Percentiles rank a stretch among this genome's conserved stretches.
These are phyloP conservation scores for Idaea straminata DNA, from an alignment of 2,888 invertebrate genomes.

Conservation along the genomic window DNA sequence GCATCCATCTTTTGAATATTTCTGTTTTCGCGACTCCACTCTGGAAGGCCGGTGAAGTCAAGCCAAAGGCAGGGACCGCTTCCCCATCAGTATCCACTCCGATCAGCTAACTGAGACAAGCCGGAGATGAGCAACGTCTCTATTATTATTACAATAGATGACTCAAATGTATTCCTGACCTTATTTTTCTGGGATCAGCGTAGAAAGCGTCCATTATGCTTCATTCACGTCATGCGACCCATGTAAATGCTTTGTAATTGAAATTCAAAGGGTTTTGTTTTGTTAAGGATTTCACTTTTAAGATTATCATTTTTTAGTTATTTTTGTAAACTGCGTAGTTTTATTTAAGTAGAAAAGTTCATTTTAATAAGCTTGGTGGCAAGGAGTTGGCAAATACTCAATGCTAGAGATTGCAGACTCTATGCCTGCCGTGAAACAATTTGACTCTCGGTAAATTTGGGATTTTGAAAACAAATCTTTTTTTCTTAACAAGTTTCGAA, in stretches of 20 bases:
- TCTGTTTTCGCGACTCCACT: too few relatives aligned
- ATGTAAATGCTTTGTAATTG: background rate
- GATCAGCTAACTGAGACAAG: background rate
- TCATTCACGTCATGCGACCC: conserved; percentile 1
- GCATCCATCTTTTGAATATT: too few relatives aligned
- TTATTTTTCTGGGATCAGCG: background rate
- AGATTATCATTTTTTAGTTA: background rate
- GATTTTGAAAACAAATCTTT: too few relatives aligned
- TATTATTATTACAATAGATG: background rate
- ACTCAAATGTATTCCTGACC: background rate
- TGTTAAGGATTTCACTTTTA: background rate
- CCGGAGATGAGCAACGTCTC: background rate
- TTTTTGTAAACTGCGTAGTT: background rate
- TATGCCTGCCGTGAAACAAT: too few relatives aligned
- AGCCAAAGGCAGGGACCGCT: too few relatives aligned
- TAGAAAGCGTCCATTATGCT: background rate
- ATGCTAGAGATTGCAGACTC: too few relatives aligned
- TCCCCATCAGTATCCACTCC: background rate
- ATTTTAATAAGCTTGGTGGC: too few relatives aligned
- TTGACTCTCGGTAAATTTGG: too few relatives aligned
- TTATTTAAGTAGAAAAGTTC: too few relatives aligned
- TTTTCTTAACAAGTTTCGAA: too few relatives aligned
- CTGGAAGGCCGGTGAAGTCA: too few relatives aligned
- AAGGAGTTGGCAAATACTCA: too few relatives aligned
- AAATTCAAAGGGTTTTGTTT: background rate